Percentiles rank a stretch among this genome's conserved stretches.
Conservation (phyloP, 2,888 invertebrate genomes). For the Microplitis deprimator region DNA sequence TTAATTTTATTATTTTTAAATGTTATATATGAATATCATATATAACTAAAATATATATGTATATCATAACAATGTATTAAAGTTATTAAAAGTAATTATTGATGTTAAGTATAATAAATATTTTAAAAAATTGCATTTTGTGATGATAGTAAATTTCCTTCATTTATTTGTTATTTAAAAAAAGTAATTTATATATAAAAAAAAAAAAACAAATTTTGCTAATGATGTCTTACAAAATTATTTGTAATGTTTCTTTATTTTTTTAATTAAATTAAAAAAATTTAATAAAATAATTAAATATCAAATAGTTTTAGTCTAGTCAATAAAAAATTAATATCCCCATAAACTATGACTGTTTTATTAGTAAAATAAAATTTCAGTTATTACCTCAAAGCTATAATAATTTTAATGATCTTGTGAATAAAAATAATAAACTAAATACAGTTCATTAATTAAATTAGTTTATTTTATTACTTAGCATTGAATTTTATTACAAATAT, state of each 20-base stretch:
- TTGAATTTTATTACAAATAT: background rate
- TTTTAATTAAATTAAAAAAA: background rate
- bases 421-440: background rate
- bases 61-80: background rate
- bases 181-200: background rate
- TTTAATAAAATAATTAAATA: background rate
- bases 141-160: background rate
- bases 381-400: background rate
- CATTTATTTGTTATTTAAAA: background rate
- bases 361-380: background rate
- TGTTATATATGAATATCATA: background rate
- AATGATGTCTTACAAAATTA: background rate
- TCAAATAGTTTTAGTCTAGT: background rate
- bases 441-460: background rate
- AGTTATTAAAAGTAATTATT: background rate
- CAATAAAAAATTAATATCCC: background rate
- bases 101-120: background rate
- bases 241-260: background rate
- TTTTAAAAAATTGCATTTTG: background rate
- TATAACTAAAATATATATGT: background rate
- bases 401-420: background rate
- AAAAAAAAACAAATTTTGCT: background rate
- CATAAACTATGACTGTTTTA: background rate
- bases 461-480: background rate
- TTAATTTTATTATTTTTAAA: background rate